These are phyloP conservation scores for Anas capensis DNA, from an alignment of 2,797 vertebrate species.

Conservation along the genomic window DNA sequence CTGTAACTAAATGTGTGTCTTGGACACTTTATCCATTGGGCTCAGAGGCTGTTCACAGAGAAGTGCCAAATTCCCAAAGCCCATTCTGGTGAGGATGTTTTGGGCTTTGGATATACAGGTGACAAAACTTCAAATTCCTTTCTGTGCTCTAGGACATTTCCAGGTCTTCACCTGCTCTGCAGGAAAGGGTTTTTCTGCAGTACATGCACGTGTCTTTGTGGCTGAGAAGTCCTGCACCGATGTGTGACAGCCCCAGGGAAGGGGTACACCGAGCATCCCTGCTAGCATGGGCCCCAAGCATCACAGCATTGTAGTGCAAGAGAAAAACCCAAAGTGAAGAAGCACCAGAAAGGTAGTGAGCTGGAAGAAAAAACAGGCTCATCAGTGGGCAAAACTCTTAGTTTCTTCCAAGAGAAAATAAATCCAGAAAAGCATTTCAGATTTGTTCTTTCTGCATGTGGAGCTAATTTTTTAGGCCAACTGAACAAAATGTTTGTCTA, in stretches of 20 bases:
- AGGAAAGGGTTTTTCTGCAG: neutral
- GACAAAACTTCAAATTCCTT: neutral
- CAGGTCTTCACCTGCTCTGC: neutral
- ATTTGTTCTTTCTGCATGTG: neutral
- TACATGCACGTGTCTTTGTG: rapidly evolving
- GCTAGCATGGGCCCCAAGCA: rapidly evolving
- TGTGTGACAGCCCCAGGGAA: neutral
- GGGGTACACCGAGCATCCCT: neutral
- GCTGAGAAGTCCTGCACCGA: rapidly evolving
- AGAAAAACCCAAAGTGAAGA: neutral
- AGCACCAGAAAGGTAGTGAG: neutral
- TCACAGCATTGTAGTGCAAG: rapidly evolving
- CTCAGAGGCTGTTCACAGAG: neutral
- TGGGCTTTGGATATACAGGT: neutral
- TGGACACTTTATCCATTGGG: neutral
- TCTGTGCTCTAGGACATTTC: neutral
- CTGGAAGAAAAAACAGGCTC: neutral
- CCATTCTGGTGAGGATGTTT: rapidly evolving
- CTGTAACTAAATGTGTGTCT: neutral
- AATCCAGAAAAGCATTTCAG: neutral
- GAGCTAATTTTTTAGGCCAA: conserved; percentile 47
- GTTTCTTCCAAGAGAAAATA: neutral
- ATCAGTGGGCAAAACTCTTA: neutral
- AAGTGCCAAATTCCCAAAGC: neutral
- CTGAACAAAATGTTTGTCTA: conserved; percentile 16